Evolutionary conservation across 2,113 vertebrate genomes (phyloP).

Genomic region (Sapayoa aenigma): DNA sequence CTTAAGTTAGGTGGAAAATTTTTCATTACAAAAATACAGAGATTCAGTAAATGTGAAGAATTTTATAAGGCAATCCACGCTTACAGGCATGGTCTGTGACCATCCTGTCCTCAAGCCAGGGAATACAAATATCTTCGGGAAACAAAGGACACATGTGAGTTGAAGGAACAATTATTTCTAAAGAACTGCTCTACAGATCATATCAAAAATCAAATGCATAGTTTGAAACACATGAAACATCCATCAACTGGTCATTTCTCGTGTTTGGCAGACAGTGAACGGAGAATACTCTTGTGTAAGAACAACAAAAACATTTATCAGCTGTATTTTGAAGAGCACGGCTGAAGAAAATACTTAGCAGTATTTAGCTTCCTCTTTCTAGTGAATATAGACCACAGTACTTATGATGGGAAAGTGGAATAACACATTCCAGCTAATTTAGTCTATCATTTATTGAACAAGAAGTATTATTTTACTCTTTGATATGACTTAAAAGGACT

Average conservation of each 20-base stretch:
- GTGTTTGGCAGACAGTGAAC: neutral
- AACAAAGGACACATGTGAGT: neutral
- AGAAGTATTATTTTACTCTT: constrained; percentile 63
- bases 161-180: neutral
- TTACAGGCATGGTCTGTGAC: neutral
- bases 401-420: constrained; percentile 21
- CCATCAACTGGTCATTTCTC: neutral
- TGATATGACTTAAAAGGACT: constrained; percentile 60
- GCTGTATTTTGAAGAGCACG: neutral
- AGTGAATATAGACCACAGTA: neutral
- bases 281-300: neutral
- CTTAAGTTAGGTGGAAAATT: neutral
- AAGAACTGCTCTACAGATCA: neutral
- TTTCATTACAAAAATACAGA: neutral
- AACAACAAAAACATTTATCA: neutral
- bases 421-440: constrained; percentile 44
- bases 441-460: constrained; percentile 55
- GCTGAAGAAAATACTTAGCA: neutral
- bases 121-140: neutral
- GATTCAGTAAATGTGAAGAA: neutral
- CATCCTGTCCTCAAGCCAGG: neutral
- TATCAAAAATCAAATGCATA: neutral
- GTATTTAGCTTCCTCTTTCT: neutral
- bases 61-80: neutral
- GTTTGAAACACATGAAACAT: neutral